phyloP scores from a whole-genome alignment of 2,888 invertebrate genomes.

The Craniophora ligustri region DNA sequence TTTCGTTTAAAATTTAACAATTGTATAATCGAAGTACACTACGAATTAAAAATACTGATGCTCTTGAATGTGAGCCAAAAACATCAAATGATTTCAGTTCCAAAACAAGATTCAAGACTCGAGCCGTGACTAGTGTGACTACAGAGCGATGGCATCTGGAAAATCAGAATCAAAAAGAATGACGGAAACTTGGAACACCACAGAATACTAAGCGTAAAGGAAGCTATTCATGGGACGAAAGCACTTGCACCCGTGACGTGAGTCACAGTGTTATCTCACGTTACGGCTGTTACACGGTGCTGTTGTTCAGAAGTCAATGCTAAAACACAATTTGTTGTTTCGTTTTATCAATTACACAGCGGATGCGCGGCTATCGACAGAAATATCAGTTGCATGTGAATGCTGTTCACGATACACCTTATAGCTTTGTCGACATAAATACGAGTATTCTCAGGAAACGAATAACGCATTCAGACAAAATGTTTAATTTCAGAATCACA shows the following conservation, averaged over 20 bases:
- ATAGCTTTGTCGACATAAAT: constrained; percentile 32
- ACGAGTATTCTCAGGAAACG: constrained; percentile 20
- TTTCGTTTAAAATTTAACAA: constrained; percentile 53
- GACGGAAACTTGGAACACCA: constrained; percentile 69
- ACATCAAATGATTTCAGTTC: constrained; percentile 75
- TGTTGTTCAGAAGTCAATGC: constrained; percentile 64
- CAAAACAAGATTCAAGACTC: constrained; percentile 67
- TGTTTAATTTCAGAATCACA: constrained; percentile 21
- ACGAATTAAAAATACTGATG: constrained; percentile 72
- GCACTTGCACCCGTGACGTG: constrained; percentile 72
- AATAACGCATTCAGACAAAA: constrained; percentile 14
- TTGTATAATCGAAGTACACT: constrained; percentile 67
- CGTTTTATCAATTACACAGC: constrained; percentile 76
- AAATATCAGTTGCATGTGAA: constrained; percentile 65
- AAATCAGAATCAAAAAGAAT: constrained; percentile 75
- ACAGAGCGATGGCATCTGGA: constrained; percentile 70
- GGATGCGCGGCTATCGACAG: constrained; percentile 71
- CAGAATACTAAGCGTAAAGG: constrained; percentile 71
- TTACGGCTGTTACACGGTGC: constrained; percentile 70
- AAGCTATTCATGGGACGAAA: constrained; percentile 78
- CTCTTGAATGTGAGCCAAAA: constrained; percentile 80
- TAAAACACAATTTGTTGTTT: constrained; percentile 66
- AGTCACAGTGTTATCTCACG: constrained; percentile 76
- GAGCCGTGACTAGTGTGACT: constrained; percentile 70
- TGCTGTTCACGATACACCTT: constrained; percentile 36